Evolutionary conservation across 2,797 vertebrate genomes (phyloP).

Genomic region (Sebastes trivittatus): DNA sequence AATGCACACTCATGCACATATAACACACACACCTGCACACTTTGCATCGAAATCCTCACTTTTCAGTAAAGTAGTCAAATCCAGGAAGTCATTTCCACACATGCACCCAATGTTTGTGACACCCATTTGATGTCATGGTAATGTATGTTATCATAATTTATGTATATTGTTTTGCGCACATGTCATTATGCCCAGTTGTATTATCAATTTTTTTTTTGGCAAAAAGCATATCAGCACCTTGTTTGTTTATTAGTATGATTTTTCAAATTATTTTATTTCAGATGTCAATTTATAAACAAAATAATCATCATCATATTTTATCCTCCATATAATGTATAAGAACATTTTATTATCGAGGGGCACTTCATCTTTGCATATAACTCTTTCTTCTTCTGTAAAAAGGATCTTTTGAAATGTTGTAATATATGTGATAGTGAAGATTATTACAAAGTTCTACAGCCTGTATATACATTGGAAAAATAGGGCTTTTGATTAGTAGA

Average conservation of each 20-base stretch:
- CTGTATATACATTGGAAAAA: slow-evolving; percentile 91
- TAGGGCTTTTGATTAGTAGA: slow-evolving; percentile 88
- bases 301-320: slow-evolving; percentile 82
- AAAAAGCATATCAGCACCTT: slow-evolving; percentile 85
- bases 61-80: slow-evolving; percentile 55
- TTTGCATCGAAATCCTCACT: slow-evolving; percentile 21
- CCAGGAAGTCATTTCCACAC: slow-evolving; percentile 51
- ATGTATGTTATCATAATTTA: slow-evolving; percentile 74
- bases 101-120: slow-evolving; percentile 39
- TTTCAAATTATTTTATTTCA: slow-evolving; percentile 79
- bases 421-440: slow-evolving; percentile 90
- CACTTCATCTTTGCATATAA: slow-evolving; percentile 90
- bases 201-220: slow-evolving; percentile 75
- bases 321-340: slow-evolving; percentile 81
- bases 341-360: slow-evolving; percentile 81
- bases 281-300: slow-evolving; percentile 79
- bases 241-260: slow-evolving; percentile 79
- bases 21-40: slow-evolving; percentile 1
- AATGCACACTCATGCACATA: too few relatives aligned
- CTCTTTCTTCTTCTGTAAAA: slow-evolving; percentile 90
- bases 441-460: slow-evolving; percentile 91
- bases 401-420: slow-evolving; percentile 89
- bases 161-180: slow-evolving; percentile 78
- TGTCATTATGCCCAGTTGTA: slow-evolving; percentile 76
- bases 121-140: slow-evolving; percentile 56